A percentile compares a stretch with the other conserved stretches of the same genome.
These are phyloP conservation scores for Phylloscopus trochiloides DNA, from an alignment of 2,113 vertebrate genomes.

Conservation along the genomic window DNA sequence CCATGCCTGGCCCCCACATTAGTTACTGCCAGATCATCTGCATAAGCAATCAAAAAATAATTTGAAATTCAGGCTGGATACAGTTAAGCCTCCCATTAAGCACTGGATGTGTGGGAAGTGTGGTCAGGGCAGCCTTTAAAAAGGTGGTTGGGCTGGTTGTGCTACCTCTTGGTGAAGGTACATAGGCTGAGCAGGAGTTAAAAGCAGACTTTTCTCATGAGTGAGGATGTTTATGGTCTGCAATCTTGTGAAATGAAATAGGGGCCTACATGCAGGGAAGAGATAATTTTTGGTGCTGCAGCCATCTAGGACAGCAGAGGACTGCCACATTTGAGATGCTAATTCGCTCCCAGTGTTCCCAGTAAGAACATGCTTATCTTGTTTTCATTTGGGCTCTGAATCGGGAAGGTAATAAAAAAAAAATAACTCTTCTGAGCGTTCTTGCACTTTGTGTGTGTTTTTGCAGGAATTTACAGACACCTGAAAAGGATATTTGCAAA, in stretches of 20 bases:
- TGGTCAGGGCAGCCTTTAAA: neutral
- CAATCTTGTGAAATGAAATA: neutral
- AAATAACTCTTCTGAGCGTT: constrained; percentile 52
- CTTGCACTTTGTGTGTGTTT: constrained; percentile 63
- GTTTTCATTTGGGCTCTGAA: constrained; percentile 51
- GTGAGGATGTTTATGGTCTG: neutral
- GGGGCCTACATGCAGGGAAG: neutral
- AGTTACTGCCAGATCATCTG: neutral
- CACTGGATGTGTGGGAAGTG: neutral
- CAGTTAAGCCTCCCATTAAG: neutral
- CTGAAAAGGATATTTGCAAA: constrained; percentile 74
- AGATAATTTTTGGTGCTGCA: neutral
- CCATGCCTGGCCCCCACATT: neutral
- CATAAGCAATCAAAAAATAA: neutral
- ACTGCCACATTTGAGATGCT: neutral
- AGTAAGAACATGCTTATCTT: constrained; percentile 53
- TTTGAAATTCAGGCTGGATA: neutral
- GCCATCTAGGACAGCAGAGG: neutral
- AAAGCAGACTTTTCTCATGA: neutral
- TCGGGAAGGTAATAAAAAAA: constrained; percentile 61
- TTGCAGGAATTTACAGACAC: constrained; percentile 64
- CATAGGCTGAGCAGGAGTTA: neutral
- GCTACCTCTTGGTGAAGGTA: neutral
- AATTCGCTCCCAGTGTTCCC: neutral
- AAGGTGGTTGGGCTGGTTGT: neutral